Base-by-base conservation (phyloP, 2,888 invertebrate genomes). In the Cetonia aurata region DNA sequence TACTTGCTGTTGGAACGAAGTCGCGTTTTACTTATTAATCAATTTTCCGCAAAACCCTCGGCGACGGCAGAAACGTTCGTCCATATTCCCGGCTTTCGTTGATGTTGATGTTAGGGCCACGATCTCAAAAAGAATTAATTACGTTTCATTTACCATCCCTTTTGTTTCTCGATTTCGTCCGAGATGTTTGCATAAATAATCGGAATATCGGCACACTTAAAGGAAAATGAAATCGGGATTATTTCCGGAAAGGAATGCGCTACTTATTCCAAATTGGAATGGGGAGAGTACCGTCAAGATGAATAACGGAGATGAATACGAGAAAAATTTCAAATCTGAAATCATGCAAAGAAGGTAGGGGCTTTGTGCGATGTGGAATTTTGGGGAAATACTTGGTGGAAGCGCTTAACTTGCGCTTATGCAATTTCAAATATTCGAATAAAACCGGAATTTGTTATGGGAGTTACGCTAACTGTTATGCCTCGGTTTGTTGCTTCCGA, bases 1-100 rank as follows among this genome's bases (percentile, higher is more conserved):
- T 44, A 59, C 19, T 33, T 9, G 19, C n/a, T 41, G 42, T 31
- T 15, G 42, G 41, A 67, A 46, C 31, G 55, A 55, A 42, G 44
- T 31, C 56, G 55, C 62, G 56, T 46, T 67, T 67, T 67, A 67
- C 55, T 67, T 67, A 67, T 67, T 67, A 67, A 67, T 67, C 56
- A 67, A 67, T 67, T 67, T 56, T 25, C 55, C 37, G 44, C 67
- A 37, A 19, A n/a, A 9, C 55, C 56, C 31, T 10, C 33, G 33
- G 33, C 31, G n/a, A 4, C 55, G 13, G 9, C 31, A 19, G 12
- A 15, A 19, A 15, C 33, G 8, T 8, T 37, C 9, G n/a, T 8
- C 13, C 13, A 57, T 41, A 33, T 50, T 48, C 48, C 48, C 50
- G 48, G 25, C 25, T 25, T 25, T 4, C n/a, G 50, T 37, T 50